Conservation (phyloP, 1,140 invertebrate species). For the Drosophila eugracilis region DNA sequence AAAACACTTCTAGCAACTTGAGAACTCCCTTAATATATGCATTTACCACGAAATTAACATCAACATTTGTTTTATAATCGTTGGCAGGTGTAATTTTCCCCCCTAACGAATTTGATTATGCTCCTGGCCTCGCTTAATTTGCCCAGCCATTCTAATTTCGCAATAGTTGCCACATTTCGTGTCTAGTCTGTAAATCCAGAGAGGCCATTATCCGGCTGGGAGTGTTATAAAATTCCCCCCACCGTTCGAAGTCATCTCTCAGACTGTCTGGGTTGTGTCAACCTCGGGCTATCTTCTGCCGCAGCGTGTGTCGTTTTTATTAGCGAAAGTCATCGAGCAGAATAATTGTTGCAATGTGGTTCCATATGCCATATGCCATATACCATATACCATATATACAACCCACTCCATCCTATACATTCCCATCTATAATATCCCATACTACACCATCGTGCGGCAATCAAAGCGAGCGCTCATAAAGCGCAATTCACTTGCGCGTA, state of each 20-base stretch:
- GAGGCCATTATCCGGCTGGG: conserved; percentile 55
- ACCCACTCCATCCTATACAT: neutral
- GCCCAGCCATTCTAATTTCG: conserved; percentile 71
- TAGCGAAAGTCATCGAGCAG: conserved; percentile 83
- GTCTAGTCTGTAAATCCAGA: conserved; percentile 38
- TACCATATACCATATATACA: neutral
- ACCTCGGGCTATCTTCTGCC: conserved; percentile 11
- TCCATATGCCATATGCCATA: neutral
- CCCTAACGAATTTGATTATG: conserved; percentile 29
- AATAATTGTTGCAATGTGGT: conserved; percentile 74
- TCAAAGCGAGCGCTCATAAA: conserved; percentile 73
- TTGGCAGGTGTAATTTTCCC: conserved; percentile 20
- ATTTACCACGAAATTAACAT: conserved; percentile 30
- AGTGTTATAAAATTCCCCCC: conserved; percentile 66
- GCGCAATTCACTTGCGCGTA: conserved; percentile 79
- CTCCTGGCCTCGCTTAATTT: conserved; percentile 27
- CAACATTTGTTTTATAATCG: conserved; percentile 34
- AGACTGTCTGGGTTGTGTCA: conserved; percentile 48
- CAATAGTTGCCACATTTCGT: conserved; percentile 45
- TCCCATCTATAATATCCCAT: conserved; percentile 22
- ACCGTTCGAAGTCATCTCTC: conserved; percentile 21
- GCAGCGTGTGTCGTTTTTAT: conserved; percentile 66
- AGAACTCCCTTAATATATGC: conserved; percentile 1
- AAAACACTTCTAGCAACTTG: neutral
- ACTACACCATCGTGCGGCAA: conserved; percentile 42